Evolutionary conservation across 2,797 vertebrate genomes (phyloP).

Genomic region (Falco naumanni): DNA sequence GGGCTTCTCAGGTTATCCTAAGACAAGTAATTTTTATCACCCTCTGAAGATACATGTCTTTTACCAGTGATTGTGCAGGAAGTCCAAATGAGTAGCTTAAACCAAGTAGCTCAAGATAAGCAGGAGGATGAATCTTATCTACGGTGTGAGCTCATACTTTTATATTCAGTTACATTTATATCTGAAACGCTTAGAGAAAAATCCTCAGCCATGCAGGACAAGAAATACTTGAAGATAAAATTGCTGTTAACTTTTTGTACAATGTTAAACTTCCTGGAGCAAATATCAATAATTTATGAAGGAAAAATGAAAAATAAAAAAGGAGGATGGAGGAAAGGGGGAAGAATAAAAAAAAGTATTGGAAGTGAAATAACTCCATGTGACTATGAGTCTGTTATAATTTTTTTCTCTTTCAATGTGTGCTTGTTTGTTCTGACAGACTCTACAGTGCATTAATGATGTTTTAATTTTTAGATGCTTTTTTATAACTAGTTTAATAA

Average conservation of each 20-base stretch:
- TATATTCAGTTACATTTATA: neutral
- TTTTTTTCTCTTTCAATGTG: neutral
- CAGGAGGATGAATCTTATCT: neutral
- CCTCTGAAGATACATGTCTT: neutral
- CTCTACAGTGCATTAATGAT: neutral
- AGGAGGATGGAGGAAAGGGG: too few relatives aligned
- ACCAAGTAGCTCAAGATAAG: neutral
- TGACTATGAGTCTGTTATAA: neutral
- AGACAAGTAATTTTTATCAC: neutral
- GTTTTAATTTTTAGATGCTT: neutral
- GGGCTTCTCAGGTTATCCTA: neutral
- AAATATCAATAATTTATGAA: neutral
- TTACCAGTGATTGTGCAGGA: neutral
- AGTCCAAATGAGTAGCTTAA: neutral
- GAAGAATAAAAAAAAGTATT: neutral
- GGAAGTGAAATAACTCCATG: neutral
- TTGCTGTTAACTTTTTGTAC: neutral
- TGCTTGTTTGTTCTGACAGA: neutral
- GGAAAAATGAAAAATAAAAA: neutral
- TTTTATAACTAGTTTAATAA: neutral
- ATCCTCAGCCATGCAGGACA: neutral
- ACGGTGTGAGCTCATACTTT: neutral
- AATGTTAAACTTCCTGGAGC: neutral
- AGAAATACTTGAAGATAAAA: neutral
- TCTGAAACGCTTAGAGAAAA: neutral